Evolutionary conservation across 2,113 vertebrate species (phyloP).

Genomic region (Ochotona princeps): DNA sequence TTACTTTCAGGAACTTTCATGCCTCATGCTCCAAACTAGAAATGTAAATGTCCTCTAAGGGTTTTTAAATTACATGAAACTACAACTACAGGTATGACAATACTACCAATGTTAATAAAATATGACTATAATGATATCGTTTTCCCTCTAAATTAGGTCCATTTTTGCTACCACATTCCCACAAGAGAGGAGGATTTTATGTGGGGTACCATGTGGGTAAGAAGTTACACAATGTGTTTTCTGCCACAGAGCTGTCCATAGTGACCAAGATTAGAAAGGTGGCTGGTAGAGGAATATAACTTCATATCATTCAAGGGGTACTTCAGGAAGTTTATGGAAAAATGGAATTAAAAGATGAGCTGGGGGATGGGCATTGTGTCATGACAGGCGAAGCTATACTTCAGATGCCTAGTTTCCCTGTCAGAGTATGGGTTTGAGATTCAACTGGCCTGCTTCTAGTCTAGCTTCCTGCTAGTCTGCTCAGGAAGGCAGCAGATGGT

Average conservation of each 20-base stretch:
- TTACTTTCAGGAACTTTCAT: constrained; percentile 84
- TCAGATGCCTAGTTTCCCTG: no score
- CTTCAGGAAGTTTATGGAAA: no score
- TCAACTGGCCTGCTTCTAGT: no score
- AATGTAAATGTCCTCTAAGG: constrained; percentile 81
- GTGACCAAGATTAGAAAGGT: neutral
- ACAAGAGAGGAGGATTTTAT: neutral
- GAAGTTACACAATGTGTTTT: neutral
- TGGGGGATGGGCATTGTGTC: no score
- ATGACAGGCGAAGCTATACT: no score
- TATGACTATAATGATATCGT: neutral
- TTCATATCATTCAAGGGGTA: neutral
- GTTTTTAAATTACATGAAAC: constrained; percentile 76
- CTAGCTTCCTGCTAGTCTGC: no score
- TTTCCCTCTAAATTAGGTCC: neutral
- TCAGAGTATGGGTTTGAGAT: no score
- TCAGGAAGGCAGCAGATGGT: no score
- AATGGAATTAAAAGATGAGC: no score
- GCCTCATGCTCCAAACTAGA: constrained; percentile 80
- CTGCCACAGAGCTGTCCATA: neutral
- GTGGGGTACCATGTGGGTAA: neutral
- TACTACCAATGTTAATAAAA: neutral
- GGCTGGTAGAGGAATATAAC: neutral
- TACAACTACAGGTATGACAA: neutral
- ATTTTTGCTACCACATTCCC: neutral